Evolutionary conservation across 2,113 vertebrate species (phyloP).

Genomic region (Sphyrna mokarran): DNA sequence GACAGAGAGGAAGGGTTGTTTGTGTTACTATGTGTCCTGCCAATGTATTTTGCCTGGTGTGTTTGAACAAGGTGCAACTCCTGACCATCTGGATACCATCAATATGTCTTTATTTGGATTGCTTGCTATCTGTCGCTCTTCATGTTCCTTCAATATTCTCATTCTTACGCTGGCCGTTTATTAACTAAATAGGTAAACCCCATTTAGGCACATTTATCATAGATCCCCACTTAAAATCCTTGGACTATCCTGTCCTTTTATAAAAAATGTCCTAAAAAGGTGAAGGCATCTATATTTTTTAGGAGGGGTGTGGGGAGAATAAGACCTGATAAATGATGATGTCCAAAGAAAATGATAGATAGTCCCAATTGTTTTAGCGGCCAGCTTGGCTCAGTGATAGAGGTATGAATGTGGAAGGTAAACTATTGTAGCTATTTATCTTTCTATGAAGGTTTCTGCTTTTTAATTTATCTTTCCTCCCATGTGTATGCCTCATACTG

Average conservation of each 20-base stretch:
- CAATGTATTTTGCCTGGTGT: slow-evolving; percentile 15
- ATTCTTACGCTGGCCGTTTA: not conserved
- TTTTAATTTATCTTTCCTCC: slow-evolving; percentile 24
- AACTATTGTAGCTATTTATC: slow-evolving; percentile 25
- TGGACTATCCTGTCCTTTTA: not conserved
- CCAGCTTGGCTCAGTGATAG: not conserved
- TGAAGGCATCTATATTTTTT: slow-evolving; percentile 4
- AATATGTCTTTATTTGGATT: slow-evolving; percentile 10
- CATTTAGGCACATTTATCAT: not conserved
- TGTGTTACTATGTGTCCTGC: not conserved
- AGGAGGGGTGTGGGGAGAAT: not conserved
- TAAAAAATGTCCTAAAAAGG: not conserved
- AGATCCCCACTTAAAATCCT: not conserved
- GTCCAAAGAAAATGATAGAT: slow-evolving; percentile 11
- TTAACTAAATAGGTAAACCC: not conserved
- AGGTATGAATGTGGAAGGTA: slow-evolving; percentile 1
- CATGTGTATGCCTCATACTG: not conserved
- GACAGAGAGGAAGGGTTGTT: not conserved
- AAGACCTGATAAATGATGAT: not conserved
- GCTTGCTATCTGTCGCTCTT: not conserved
- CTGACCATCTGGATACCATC: not conserved
- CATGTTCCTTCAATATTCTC: not conserved
- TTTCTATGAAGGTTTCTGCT: not conserved
- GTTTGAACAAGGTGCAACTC: not conserved
- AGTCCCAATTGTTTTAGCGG: not conserved